Evolutionary conservation across 1,140 invertebrate genomes (phyloP).

Genomic region (Zaprionus inermis): DNA sequence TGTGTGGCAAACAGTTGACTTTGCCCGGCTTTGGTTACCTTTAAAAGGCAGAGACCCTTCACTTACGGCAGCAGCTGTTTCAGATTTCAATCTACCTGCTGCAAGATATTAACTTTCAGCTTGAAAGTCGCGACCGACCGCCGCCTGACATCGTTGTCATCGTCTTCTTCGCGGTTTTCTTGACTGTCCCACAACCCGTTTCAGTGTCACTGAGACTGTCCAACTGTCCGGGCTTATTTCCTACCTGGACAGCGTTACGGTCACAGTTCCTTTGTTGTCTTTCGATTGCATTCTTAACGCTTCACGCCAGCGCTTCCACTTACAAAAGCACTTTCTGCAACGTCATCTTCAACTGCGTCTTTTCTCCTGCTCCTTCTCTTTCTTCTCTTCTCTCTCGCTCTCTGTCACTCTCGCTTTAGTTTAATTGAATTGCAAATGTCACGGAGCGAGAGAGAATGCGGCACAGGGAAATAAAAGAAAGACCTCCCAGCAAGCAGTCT

Average conservation of each 20-base stretch:
- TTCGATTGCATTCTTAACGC: slow-evolving; percentile 80
- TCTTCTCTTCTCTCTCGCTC: slow-evolving; percentile 2
- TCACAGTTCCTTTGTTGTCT: slow-evolving; percentile 61
- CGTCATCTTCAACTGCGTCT: slow-evolving; percentile 18
- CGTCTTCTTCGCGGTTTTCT: slow-evolving; percentile 50
- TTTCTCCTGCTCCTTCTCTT: neutral
- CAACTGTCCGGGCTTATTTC: slow-evolving; percentile 26
- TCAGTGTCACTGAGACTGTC: slow-evolving; percentile 43
- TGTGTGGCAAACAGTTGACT: slow-evolving; percentile 18
- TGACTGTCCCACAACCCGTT: slow-evolving; percentile 44
- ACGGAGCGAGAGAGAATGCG: slow-evolving; percentile 7
- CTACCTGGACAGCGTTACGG: slow-evolving; percentile 57
- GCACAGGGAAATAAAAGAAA: slow-evolving; percentile 12
- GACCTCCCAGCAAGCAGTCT: neutral
- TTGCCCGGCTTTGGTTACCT: slow-evolving; percentile 34
- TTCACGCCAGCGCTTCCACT: slow-evolving; percentile 58
- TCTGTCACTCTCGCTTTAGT: slow-evolving; percentile 21
- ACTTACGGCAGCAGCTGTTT: slow-evolving; percentile 53
- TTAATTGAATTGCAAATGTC: slow-evolving; percentile 73
- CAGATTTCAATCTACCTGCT: slow-evolving; percentile 52
- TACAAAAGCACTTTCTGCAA: slow-evolving; percentile 31
- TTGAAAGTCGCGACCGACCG: slow-evolving; percentile 14
- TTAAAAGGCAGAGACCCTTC: slow-evolving; percentile 55
- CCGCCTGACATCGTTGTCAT: slow-evolving; percentile 16
- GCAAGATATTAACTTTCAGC: slow-evolving; percentile 72